Evolutionary conservation across 1,140 invertebrate genomes (phyloP), one percentile per base, ranked within the genome.

Genomic region (Drosophila elegans): DNA sequence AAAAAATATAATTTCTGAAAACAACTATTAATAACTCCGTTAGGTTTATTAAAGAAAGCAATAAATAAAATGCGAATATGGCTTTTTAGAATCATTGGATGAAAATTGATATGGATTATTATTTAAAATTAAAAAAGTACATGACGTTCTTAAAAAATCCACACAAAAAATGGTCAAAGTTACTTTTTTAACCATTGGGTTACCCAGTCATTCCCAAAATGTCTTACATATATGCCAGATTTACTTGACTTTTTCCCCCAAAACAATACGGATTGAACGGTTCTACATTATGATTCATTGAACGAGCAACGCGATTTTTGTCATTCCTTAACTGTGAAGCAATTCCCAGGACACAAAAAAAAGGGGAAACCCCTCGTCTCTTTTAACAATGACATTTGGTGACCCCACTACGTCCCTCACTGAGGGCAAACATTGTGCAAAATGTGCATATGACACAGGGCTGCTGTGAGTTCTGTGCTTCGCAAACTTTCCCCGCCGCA

Each of bases 211-310:
- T 42, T 25, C 32, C 38, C 5, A 42, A 16, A 39, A 7, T 16
- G 25, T 29, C 39, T 25, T 16, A 21, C 39, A 36, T 49, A 53
- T 55, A 32, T 54, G 48, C 9, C 39, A 11, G 48, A 45, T 45
- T 53, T 68, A 11, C 59, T 41, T 44, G n/a, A n/a, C n/a, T n/a
- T n/a, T n/a, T n/a, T n/a, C n/a, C n/a, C n/a, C n/a, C n/a, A n/a
- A n/a, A n/a, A n/a, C n/a, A n/a, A 73, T 74, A 78, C 77, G 78
- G 73, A 86, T 80, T 81, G 78, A 85, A 85, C 77, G 63, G 59
- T 66, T 62, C 46, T 74, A 66, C 81, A 84, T 85, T 84, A 84
- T 84, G 85, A 85, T 84, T 84, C 81, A 78, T 74, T 77, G 74
- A 66, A 72, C 55, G 75, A 41, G 76, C 76, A 73, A 53, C 63